Evolutionary conservation across 2,113 vertebrate species (phyloP).

Genomic region (Okapia johnstoni): DNA sequence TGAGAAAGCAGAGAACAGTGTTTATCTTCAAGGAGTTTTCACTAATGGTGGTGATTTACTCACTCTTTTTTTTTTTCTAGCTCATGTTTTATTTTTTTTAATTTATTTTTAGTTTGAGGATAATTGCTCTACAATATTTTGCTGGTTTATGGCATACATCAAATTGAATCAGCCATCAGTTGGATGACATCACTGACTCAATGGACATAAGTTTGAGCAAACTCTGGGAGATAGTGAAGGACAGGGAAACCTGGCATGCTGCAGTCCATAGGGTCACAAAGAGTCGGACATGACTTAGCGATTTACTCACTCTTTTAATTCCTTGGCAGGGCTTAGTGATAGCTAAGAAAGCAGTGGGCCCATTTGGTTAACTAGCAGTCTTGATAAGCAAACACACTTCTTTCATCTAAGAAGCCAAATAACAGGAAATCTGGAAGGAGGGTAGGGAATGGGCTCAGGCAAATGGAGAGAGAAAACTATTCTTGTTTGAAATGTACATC

Average conservation of each 20-base stretch:
- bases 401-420: constrained; percentile 40
- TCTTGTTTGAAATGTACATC: constrained; percentile 70
- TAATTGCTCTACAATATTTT: too few species aligned
- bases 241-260: too few species aligned
- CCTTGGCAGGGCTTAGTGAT: neutral
- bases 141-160: too few species aligned
- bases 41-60: neutral
- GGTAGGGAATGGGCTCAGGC: constrained; percentile 25
- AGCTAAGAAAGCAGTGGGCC: neutral
- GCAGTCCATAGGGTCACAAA: too few species aligned
- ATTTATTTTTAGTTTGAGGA: too few species aligned
- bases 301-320: constrained; percentile 20
- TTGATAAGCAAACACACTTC: constrained; percentile 15
- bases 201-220: too few species aligned
- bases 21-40: constrained; percentile 17
- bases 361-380: constrained; percentile 43
- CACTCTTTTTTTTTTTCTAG: too few species aligned
- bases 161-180: too few species aligned
- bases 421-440: constrained; percentile 62
- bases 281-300: too few species aligned
- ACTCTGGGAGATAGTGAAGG: too few species aligned
- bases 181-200: too few species aligned
- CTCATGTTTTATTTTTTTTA: too few species aligned
- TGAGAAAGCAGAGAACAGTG: neutral
- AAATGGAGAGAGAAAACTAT: constrained; percentile 60